Conservation (phyloP, 2,797 vertebrate genomes). For the Philypnodon macrostomus region DNA sequence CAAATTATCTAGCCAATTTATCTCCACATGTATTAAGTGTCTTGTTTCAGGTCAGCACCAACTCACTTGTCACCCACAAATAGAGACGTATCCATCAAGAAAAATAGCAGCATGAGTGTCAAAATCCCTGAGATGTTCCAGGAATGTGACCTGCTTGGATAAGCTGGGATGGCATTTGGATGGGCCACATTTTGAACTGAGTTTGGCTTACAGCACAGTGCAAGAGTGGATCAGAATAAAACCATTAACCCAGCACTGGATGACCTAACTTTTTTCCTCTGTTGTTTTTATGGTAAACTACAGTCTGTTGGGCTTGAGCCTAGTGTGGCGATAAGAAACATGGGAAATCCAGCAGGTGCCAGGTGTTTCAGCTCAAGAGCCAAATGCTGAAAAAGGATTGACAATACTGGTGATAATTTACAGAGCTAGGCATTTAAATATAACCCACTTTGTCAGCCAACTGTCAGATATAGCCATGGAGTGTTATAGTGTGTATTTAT, state of each 20-base stretch:
- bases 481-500: no score
- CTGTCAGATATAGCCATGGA: slow-evolving; percentile 10
- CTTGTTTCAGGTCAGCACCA: slow-evolving; percentile 22
- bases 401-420: slow-evolving; percentile 49
- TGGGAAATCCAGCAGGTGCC: slow-evolving; percentile 78
- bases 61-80: slow-evolving; percentile 37
- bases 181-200: slow-evolving; percentile 10
- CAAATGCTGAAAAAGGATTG: slow-evolving; percentile 40
- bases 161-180: slow-evolving; percentile 8
- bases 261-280: slow-evolving; percentile 2
- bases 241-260: background rate
- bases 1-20: background rate
- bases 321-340: slow-evolving; percentile 66
- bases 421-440: slow-evolving; percentile 17
- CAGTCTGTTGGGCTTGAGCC: slow-evolving; percentile 36
- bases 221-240: slow-evolving; percentile 18
- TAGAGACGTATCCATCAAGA: slow-evolving; percentile 40
- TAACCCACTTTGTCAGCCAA: slow-evolving; percentile 21
- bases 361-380: slow-evolving; percentile 30
- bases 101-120: slow-evolving; percentile 42
- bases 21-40: slow-evolving; percentile 3
- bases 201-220: slow-evolving; percentile 10
- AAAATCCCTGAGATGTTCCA: slow-evolving; percentile 40
- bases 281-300: no score
- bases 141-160: slow-evolving; percentile 37